These are phyloP conservation scores for Caprella mutica DNA, from an alignment of 2,888 invertebrate species.

Conservation along the genomic window DNA sequence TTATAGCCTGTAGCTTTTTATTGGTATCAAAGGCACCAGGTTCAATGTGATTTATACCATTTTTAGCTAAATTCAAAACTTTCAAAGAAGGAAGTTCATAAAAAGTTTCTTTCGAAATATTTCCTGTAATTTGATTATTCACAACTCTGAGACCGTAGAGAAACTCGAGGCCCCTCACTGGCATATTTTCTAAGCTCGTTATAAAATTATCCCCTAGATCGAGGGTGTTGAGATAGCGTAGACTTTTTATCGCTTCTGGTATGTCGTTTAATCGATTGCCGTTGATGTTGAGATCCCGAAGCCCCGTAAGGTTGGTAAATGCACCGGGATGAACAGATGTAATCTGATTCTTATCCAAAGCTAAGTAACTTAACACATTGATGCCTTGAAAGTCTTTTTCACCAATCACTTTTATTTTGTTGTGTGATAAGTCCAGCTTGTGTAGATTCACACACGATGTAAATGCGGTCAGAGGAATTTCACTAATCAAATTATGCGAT, in stretches of 20 bases:
- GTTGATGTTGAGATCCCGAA: slow-evolving; percentile 71
- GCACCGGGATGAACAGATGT: slow-evolving; percentile 61
- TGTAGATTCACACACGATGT: slow-evolving; percentile 64
- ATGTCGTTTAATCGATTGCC: slow-evolving; percentile 65
- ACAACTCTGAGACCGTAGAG: slow-evolving; percentile 53
- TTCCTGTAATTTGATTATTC: slow-evolving; percentile 64
- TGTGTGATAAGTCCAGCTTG: slow-evolving; percentile 67
- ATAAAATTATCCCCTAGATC: slow-evolving; percentile 79
- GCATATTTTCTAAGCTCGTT: slow-evolving; percentile 60
- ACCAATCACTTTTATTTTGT: slow-evolving; percentile 56
- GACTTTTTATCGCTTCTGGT: slow-evolving; percentile 62
- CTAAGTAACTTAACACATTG: slow-evolving; percentile 53
- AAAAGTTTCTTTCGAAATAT: slow-evolving; percentile 65
- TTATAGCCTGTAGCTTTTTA: slow-evolving; percentile 63
- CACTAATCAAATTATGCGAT: slow-evolving; percentile 64
- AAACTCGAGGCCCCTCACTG: slow-evolving; percentile 68
- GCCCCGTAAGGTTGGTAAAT: slow-evolving; percentile 62
- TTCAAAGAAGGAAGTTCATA: slow-evolving; percentile 64
- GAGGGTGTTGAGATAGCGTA: slow-evolving; percentile 63
- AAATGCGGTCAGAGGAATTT: slow-evolving; percentile 58
- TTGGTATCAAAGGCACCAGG: slow-evolving; percentile 63
- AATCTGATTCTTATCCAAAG: slow-evolving; percentile 67
- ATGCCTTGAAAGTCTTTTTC: slow-evolving; percentile 49
- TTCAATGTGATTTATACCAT: slow-evolving; percentile 67
- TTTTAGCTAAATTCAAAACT: slow-evolving; percentile 69